These are phyloP conservation scores for Zaprionus camerounensis DNA, from an alignment of 1,140 invertebrate species.

Conservation along the genomic window DNA sequence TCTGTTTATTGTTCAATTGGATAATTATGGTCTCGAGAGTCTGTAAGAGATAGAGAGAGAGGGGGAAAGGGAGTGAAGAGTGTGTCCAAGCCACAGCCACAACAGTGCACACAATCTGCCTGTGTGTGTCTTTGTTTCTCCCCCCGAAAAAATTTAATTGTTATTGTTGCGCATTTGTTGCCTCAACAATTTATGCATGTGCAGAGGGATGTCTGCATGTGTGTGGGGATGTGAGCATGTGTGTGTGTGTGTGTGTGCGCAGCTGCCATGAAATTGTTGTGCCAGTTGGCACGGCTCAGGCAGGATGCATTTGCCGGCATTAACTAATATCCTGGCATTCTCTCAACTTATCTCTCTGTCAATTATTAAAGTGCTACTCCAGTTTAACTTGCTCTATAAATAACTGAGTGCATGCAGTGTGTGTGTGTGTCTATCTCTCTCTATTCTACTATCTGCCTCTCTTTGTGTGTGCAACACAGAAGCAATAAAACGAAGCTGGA, in stretches of 20 bases:
- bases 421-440: not conserved
- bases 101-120: conserved; percentile 19
- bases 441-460: not conserved
- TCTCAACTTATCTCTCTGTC: conserved; percentile 51
- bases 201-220: not conserved
- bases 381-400: conserved; percentile 23
- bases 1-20: conserved; percentile 82
- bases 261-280: conserved; percentile 75
- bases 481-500: conserved; percentile 10
- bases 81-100: conserved; percentile 46
- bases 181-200: conserved; percentile 18
- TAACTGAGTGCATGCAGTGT: not conserved
- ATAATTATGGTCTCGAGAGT: conserved; percentile 73
- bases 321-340: conserved; percentile 72
- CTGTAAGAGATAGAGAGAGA: not conserved
- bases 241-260: conserved; percentile 46
- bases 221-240: not conserved
- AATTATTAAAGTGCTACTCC: conserved; percentile 63
- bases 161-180: conserved; percentile 78
- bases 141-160: conserved; percentile 66
- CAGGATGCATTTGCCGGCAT: conserved; percentile 73
- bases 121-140: conserved; percentile 41
- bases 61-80: not conserved
- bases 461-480: conserved; percentile 11
- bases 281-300: conserved; percentile 33